These are phyloP conservation scores for Caenorhabditis angaria DNA, from an alignment of 2,888 invertebrate species.

Conservation along the genomic window DNA sequence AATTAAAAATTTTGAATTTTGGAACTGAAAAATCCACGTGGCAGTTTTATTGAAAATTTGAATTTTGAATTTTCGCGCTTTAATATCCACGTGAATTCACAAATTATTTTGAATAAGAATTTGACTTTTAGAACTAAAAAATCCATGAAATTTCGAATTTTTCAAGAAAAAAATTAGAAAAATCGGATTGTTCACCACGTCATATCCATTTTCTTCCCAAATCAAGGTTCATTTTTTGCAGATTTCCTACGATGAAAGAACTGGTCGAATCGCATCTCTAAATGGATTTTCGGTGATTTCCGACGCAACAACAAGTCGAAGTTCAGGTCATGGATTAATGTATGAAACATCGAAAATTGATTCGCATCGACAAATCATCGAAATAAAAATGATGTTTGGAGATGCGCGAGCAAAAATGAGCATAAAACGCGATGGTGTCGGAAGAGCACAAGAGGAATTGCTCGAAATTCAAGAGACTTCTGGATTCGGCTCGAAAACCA, in stretches of 20 bases:
- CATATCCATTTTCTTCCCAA: too few species aligned
- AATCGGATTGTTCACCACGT: too few species aligned
- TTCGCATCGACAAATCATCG: constrained; percentile 24
- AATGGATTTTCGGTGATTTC: constrained; percentile 41
- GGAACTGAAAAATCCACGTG: too few species aligned
- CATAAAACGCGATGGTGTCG: constrained; percentile 39
- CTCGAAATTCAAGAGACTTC: neutral
- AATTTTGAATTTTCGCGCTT: too few species aligned
- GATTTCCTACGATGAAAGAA: constrained; percentile 44
- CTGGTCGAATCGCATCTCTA: constrained; percentile 35
- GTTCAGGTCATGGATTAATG: constrained; percentile 47
- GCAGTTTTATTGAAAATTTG: too few species aligned
- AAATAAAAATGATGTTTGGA: constrained; percentile 31
- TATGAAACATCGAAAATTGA: constrained; percentile 19
- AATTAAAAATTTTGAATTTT: too few species aligned
- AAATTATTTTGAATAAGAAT: too few species aligned
- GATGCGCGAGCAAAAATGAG: constrained; percentile 25
- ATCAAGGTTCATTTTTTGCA: constrained; percentile 12
- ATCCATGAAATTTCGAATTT: too few species aligned
- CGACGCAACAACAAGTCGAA: constrained; percentile 30
- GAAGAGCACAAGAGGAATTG: constrained; percentile 17
- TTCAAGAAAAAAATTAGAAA: too few species aligned
- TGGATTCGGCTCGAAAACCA: neutral
- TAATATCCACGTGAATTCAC: too few species aligned
- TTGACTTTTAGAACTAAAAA: too few species aligned